Conservation (phyloP, 1,140 invertebrate species). For the Olivierus martensii region DNA sequence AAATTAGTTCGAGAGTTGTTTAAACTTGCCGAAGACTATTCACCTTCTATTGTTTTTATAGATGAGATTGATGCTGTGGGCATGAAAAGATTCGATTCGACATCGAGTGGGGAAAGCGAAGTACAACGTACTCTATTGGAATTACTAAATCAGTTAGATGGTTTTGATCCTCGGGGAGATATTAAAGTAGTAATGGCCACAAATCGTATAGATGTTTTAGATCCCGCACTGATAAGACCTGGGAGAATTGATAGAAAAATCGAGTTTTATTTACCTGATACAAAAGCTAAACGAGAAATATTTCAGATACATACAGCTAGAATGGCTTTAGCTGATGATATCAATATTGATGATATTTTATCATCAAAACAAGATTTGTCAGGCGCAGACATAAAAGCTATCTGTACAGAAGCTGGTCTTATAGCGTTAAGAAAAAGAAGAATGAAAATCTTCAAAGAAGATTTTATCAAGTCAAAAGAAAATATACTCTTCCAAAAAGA, state of each 20-base stretch:
- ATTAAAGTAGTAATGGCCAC: conserved; percentile 99
- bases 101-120: conserved; percentile 97
- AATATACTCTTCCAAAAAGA: conserved; percentile 98
- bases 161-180: conserved; percentile 93
- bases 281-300: conserved; percentile 95
- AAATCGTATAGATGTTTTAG: conserved; percentile 96
- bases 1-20: conserved; percentile 96
- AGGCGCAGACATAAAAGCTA: conserved; percentile 88
- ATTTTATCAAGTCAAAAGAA: conserved; percentile 99
- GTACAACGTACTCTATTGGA: conserved; percentile 99
- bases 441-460: conserved; percentile 99
- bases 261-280: conserved; percentile 97
- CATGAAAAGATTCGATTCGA: conserved; percentile 98
- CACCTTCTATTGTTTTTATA: conserved; percentile 99
- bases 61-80: conserved; percentile 99
- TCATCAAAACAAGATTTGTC: conserved; percentile 99
- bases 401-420: conserved; percentile 97
- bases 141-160: conserved; percentile 95
- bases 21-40: conserved; percentile 96
- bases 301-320: conserved; percentile 96
- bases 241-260: conserved; percentile 99
- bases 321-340: conserved; percentile 95
- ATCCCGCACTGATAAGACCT: conserved; percentile 95
- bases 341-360: conserved; percentile 94
- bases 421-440: conserved; percentile 92